phyloP scores from a whole-genome alignment of 1,140 invertebrate genomes.

The Ectropis grisescens region DNA sequence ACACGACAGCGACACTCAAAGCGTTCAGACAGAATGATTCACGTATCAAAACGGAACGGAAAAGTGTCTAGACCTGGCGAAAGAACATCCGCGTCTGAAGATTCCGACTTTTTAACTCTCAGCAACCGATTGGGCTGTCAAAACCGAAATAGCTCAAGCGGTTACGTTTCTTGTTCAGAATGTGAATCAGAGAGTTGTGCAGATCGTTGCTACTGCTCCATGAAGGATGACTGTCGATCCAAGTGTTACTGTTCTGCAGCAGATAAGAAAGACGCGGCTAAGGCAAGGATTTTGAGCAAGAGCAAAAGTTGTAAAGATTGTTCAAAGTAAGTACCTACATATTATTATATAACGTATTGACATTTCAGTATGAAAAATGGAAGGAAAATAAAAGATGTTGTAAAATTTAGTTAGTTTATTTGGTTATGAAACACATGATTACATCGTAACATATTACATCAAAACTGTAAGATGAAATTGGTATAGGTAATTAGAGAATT shows the following conservation, averaged over 20 bases:
- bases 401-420: too few species aligned
- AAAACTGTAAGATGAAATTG: too few species aligned
- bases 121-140: conserved; percentile 69
- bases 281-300: conserved; percentile 34
- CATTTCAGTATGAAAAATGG: too few species aligned
- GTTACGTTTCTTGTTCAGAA: conserved; percentile 88
- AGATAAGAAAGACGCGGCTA: conserved; percentile 33
- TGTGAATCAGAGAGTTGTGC: conserved; percentile 87
- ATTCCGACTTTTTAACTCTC: conserved; percentile 75
- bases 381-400: too few species aligned
- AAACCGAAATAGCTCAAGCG: conserved; percentile 78
- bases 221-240: conserved; percentile 49
- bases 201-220: conserved; percentile 79
- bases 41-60: conserved; percentile 49
- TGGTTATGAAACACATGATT: too few species aligned
- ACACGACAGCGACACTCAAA: conserved; percentile 57
- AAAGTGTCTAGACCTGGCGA: conserved; percentile 56
- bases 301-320: conserved; percentile 52
- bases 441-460: too few species aligned
- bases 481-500: too few species aligned
- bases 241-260: conserved; percentile 48
- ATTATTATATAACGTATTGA: too few species aligned
- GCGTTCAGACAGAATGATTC: conserved; percentile 46
- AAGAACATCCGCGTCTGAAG: conserved; percentile 74
- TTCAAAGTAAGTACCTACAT: conserved; percentile 40